Evolutionary conservation across 2,888 invertebrate genomes (phyloP).

Genomic region (Eristalinus sepulchralis): DNA sequence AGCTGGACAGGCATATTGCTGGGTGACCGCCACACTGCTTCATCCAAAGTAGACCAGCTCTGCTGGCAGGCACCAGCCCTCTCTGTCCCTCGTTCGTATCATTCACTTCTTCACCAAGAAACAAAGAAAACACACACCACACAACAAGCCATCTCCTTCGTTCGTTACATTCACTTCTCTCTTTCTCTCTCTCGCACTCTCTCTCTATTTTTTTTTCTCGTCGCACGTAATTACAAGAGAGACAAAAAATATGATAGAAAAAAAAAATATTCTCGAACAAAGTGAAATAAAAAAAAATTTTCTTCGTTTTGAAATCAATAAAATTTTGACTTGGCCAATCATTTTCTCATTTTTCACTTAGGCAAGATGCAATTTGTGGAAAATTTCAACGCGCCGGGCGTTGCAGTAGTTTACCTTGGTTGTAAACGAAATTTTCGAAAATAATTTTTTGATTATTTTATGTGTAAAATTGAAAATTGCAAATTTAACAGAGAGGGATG

Average conservation of each 20-base stretch:
- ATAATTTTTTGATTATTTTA: slow-evolving; percentile 42
- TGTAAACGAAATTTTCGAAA: slow-evolving; percentile 46
- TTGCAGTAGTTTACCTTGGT: slow-evolving; percentile 50
- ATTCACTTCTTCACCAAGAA: slow-evolving; percentile 2
- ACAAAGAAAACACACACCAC: slow-evolving; percentile 50
- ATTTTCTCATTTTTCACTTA: slow-evolving; percentile 41
- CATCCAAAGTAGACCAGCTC: neutral
- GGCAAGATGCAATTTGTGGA: neutral
- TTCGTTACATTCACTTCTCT: slow-evolving; percentile 58
- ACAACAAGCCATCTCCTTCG: slow-evolving; percentile 30
- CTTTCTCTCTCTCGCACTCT: neutral
- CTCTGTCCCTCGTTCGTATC: neutral
- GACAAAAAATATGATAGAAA: slow-evolving; percentile 3
- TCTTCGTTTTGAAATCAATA: slow-evolving; percentile 62
- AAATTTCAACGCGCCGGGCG: slow-evolving; percentile 15
- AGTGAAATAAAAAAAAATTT: slow-evolving; percentile 49
- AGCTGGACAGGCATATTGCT: slow-evolving; percentile 17
- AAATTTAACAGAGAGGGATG: slow-evolving; percentile 60
- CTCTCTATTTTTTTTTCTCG: slow-evolving; percentile 7
- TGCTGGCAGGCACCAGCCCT: neutral
- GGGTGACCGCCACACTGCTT: neutral
- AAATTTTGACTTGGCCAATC: slow-evolving; percentile 44
- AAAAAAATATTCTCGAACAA: slow-evolving; percentile 40
- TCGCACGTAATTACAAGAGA: slow-evolving; percentile 55
- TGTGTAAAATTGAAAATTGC: slow-evolving; percentile 63